Base-by-base conservation (phyloP, 1,140 invertebrate species). In the Cyclina sinensis region DNA sequence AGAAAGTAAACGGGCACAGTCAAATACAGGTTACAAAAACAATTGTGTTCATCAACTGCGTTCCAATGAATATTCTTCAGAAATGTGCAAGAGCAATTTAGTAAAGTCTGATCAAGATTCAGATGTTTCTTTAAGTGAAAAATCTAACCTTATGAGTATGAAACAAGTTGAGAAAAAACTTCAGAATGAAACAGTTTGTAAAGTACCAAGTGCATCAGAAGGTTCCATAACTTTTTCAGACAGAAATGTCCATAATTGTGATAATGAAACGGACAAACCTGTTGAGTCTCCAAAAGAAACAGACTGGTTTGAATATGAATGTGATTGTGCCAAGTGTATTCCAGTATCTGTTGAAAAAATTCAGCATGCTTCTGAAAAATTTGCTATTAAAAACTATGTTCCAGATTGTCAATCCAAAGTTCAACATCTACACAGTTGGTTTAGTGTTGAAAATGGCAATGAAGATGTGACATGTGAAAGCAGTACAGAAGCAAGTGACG, bases 231-330 rank as follows among this genome's bases (percentile, higher is more conserved):
- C 21, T 12, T 12, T 18, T 54, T 3, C 21, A 18, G 51, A 54
- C 21, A n/a, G n/a, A n/a, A n/a, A n/a, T n/a, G n/a, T n/a, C n/a
- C n/a, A n/a, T n/a, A n/a, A n/a, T n/a, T n/a, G n/a, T n/a, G n/a
- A n/a, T n/a, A 51, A 51, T 51, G 18, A n/a, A n/a, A n/a, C n/a
- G n/a, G 59, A 65, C 5, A 11, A 65, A 27, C 27, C 24, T 21
- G 59, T 7, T 3, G 27, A 24, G 4, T 65, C 59, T 18, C 9
- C 3, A 11, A 54, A 3, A 12, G 51, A 54, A 65, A 27, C 48
- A 46, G 84, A 84, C 82, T 84, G 82, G 82, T 84, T 84, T 84
- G 82, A 84, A 16, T 73, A 73, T 74, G 65, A 32, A 14, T 39
- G 62, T 68, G 48, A 39, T 30, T 5, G 14, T 51, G 62, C 21